Percentiles rank a stretch among this genome's conserved stretches.
phyloP scores from a whole-genome alignment of 2,797 vertebrate species.

The Tauraco hartlaubi region DNA sequence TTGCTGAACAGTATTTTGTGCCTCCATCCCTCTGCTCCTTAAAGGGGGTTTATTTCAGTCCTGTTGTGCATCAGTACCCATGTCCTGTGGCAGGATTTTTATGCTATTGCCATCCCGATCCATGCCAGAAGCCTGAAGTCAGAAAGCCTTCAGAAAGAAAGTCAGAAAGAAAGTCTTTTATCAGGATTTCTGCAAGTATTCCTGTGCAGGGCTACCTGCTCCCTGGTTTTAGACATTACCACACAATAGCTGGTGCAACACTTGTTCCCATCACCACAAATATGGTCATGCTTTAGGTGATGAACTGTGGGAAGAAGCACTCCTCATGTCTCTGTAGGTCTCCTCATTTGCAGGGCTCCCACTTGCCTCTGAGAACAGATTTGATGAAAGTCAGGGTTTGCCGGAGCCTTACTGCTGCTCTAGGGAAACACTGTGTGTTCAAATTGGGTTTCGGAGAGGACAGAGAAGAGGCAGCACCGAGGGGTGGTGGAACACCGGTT shows the following conservation, averaged over 20 bases:
- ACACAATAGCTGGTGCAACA: background rate
- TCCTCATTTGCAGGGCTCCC: background rate
- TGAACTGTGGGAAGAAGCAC: background rate
- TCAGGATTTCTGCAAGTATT: background rate
- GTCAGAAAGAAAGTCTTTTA: background rate
- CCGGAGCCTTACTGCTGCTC: background rate
- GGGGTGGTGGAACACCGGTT: background rate
- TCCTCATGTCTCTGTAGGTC: background rate
- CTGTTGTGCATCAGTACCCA: accelerated
- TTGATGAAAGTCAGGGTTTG: background rate
- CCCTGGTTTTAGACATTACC: background rate
- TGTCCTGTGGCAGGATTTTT: background rate
- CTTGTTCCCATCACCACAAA: background rate
- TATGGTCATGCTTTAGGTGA: background rate
- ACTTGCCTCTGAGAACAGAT: background rate
- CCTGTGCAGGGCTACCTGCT: background rate
- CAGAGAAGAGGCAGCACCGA: background rate
- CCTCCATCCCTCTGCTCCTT: background rate
- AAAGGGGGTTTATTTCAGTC: background rate
- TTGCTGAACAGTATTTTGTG: background rate
- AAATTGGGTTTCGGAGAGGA: background rate
- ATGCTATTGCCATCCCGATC: background rate
- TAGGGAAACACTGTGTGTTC: background rate
- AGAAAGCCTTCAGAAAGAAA: background rate
- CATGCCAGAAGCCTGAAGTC: background rate